Percentiles rank a stretch among this genome's conserved stretches.
These are phyloP conservation scores for Cryptophagus acutangulus DNA, from an alignment of 2,888 invertebrate genomes.

Conservation along the genomic window DNA sequence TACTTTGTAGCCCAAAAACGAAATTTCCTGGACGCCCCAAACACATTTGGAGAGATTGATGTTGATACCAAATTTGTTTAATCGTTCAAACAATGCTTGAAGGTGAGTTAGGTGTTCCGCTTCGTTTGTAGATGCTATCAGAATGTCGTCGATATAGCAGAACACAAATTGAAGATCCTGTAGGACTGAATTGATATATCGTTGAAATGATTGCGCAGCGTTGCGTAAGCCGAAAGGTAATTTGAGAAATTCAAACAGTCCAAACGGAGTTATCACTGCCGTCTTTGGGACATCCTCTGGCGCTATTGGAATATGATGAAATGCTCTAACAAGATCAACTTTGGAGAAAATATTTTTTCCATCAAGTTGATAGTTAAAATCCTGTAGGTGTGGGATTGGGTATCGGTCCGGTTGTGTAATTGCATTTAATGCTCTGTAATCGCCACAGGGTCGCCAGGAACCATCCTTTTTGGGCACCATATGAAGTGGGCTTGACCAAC, in stretches of 20 bases:
- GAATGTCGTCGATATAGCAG: slow-evolving; percentile 38
- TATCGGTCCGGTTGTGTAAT: too few species aligned
- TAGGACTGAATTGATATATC: slow-evolving; percentile 35
- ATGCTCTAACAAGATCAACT: slow-evolving; percentile 28
- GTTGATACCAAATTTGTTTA: slow-evolving; percentile 24
- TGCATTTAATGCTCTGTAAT: too few species aligned
- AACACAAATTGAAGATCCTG: slow-evolving; percentile 32
- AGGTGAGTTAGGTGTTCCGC: slow-evolving; percentile 23
- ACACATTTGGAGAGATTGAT: slow-evolving; percentile 34
- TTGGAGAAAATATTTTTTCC: slow-evolving; percentile 15
- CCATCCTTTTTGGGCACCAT: too few species aligned
- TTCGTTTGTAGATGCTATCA: slow-evolving; percentile 24
- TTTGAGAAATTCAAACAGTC: slow-evolving; percentile 35
- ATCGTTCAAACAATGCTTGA: slow-evolving; percentile 18
- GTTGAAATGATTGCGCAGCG: slow-evolving; percentile 40
- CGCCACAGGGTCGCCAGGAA: too few species aligned
- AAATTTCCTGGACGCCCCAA: slow-evolving; percentile 26
- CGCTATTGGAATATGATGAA: slow-evolving; percentile 38
- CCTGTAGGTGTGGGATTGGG: slow-evolving; percentile 25
- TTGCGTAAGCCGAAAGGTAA: slow-evolving; percentile 40
- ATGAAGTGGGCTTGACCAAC: too few species aligned
- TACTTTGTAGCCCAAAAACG: slow-evolving; percentile 25
- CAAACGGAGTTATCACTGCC: slow-evolving; percentile 40
- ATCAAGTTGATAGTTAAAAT: slow-evolving; percentile 19
- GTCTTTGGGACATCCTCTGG: slow-evolving; percentile 38